Base-by-base conservation (phyloP, 1,140 invertebrate species). In the Drosophila saltans region DNA sequence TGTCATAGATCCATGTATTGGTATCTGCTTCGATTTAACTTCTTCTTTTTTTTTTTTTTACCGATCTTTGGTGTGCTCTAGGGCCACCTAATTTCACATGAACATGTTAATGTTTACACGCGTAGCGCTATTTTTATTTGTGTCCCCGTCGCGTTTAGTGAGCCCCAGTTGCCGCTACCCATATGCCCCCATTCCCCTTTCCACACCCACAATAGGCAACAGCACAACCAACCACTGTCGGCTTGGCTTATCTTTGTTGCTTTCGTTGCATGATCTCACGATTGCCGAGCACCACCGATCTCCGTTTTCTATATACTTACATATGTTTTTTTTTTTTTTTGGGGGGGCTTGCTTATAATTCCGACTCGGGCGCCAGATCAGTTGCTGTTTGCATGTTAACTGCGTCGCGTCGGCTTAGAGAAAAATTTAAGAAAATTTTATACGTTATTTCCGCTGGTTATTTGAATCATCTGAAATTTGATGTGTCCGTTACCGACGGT, bases 81-180 rank as follows among this genome's bases (percentile, higher is more conserved):
- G 81, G 70, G 78, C 66, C 82, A 75, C 57, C 78, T 75, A 84
- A 90, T 79, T 89, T 89, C 84, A 89, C 84, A 89, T 84, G 84
- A 84, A 81, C 81, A 89, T 89, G 84, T 89, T 89, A 89, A 89
- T 89, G 85, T 89, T 89, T 89, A 89, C 84, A 89, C 84, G 84
- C 84, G 84, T 84, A 89, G 85, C 78, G 84, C 80, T 85, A 81
- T 88, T 84, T 86, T 88, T 84, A 88, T 88, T 85, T 88, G 45
- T 75, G 73, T 78, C 69, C 77, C 77, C 84, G 67, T 68, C 52
- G 72, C 52, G 62, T 61, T 70, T 59, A 65, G 62, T 69, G 69
- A 63, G 59, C 68, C 56, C 58, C 66, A 65, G 64, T 69, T 61
- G 39, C 48, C 33, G 41, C 7, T 36, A 45, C 8, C 21, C 8